Conservation (phyloP, 1,140 invertebrate genomes). For the Gerris buenoi region DNA sequence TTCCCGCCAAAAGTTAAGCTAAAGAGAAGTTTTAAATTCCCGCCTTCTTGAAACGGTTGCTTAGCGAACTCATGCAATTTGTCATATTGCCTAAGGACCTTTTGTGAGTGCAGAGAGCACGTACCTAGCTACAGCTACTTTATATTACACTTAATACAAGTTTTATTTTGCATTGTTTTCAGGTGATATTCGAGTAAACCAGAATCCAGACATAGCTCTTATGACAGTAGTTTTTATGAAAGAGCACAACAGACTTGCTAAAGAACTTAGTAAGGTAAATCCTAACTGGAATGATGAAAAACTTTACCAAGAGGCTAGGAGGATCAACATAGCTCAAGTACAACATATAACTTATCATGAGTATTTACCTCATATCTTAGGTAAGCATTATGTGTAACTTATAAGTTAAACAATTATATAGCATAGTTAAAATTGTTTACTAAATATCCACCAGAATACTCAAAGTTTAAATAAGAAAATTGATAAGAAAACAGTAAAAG, state of each 20-base stretch:
- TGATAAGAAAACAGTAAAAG: not conserved
- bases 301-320: slow-evolving; percentile 46
- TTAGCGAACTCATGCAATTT: not conserved
- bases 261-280: slow-evolving; percentile 39
- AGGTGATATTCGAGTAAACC: slow-evolving; percentile 50
- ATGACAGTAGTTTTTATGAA: slow-evolving; percentile 46
- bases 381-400: no score
- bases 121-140: not conserved
- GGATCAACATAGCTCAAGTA: slow-evolving; percentile 39
- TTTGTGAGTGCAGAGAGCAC: not conserved
- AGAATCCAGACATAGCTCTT: slow-evolving; percentile 38
- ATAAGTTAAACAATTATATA: not conserved
- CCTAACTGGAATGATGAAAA: slow-evolving; percentile 46
- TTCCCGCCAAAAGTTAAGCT: no score
- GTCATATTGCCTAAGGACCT: not conserved
- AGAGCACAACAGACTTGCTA: slow-evolving; percentile 50
- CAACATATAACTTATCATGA: slow-evolving; percentile 47
- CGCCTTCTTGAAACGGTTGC: not conserved
- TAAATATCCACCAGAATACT: not conserved
- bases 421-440: not conserved
- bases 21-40: not conserved
- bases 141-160: not conserved
- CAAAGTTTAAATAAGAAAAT: not conserved
- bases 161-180: not conserved
- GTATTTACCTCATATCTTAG: slow-evolving; percentile 39